Evolutionary conservation across 2,888 invertebrate genomes (phyloP).

Genomic region (Lamellibrachia satsuma): DNA sequence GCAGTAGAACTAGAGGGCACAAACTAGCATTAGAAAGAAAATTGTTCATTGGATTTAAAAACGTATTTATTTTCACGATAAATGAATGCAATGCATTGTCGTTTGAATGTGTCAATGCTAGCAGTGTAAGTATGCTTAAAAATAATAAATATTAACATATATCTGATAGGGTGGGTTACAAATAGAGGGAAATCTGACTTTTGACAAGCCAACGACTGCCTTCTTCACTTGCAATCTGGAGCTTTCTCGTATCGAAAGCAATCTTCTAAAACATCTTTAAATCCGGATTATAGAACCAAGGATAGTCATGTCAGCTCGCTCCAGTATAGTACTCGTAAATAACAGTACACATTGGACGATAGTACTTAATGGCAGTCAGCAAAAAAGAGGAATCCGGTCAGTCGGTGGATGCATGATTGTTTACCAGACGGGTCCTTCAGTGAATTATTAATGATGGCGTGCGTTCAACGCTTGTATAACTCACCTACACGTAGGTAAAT

Average conservation of each 20-base stretch:
- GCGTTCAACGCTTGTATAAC: neutral
- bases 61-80: no score
- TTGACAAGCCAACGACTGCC: neutral
- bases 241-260: no score
- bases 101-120: no score
- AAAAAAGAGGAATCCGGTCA: neutral
- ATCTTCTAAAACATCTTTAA: no score
- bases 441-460: neutral
- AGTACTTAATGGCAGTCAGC: neutral
- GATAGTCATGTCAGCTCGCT: neutral
- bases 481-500: neutral
- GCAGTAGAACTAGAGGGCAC: neutral
- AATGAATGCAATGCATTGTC: no score
- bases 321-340: neutral
- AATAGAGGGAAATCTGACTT: neutral
- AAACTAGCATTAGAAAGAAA: neutral
- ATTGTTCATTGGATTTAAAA: neutral
- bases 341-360: neutral
- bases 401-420: neutral
- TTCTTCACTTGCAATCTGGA: neutral
- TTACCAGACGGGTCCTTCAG: neutral
- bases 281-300: no score
- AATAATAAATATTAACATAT: neutral
- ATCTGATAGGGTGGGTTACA: no score
- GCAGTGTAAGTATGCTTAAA: neutral